Base-by-base conservation (phyloP, 2,888 invertebrate species). In the Rhingia campestris region DNA sequence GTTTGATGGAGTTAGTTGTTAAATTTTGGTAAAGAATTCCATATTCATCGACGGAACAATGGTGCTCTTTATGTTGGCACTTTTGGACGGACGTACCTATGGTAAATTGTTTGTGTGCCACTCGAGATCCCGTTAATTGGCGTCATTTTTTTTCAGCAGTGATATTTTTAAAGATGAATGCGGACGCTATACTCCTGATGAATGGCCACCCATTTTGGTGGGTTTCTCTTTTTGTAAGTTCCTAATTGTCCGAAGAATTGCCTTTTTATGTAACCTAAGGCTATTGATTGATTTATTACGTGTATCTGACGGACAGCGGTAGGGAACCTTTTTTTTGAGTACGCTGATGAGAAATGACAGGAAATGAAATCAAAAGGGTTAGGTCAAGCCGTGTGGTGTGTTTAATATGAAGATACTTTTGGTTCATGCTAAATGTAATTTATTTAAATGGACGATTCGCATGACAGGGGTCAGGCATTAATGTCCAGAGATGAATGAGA, bases 71-170 rank as follows among this genome's bases (percentile, higher is more conserved):
- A 41, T 45, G 12, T 12, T 58, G 39, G n/a, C 53, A 37, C 45
- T 4, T 22, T 59, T 72, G 45, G 37, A 10, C 12, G 10, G 10
- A 32, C 37, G 9, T 6, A 56, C 56, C 54, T 51, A 54, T 39
- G 33, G 14, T 47, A 58, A 10, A 49, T 33, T 6, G 32, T 10
- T 47, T 61, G 66, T 67, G 56, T 70, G 59, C 54, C 56, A 67
- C 66, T 77, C 72, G 53, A 70, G 41, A 6, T n/a, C 49, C 61
- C 47, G 59, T 72, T 73, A 77, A 63, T 53, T 77, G 77, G 67
- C 72, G 72, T 82, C 51, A 72, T 43, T 49, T 33, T 22, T n/a
- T 47, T 74, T 64, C 41, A 51, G 66, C 72, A 61, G 49, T 73
- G 67, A 49, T 22, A 22, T 22, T 45, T 63, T 77, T 41, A 30